These are phyloP conservation scores for Lasioglossum oenotherae DNA, from an alignment of 2,888 invertebrate genomes.

Conservation along the genomic window DNA sequence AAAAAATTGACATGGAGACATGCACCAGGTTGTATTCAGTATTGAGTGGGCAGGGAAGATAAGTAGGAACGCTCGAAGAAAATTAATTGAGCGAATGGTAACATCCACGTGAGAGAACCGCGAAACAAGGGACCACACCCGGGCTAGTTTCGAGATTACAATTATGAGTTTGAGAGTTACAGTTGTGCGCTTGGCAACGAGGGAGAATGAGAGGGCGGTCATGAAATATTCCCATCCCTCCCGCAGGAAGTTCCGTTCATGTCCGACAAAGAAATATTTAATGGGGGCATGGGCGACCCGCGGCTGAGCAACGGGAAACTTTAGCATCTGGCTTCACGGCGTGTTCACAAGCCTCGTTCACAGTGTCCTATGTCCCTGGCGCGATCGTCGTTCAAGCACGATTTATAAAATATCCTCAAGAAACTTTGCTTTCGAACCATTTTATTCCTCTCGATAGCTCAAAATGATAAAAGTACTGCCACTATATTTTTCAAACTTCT, in stretches of 20 bases:
- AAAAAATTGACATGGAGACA: not conserved
- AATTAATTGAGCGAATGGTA: not conserved
- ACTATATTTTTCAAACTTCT: not conserved
- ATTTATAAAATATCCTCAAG: not conserved
- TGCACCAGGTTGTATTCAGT: not conserved
- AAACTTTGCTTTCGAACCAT: not conserved
- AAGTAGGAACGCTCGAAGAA: not conserved
- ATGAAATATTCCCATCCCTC: slow-evolving; percentile 60
- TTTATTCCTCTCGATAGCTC: not conserved
- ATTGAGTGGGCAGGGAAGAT: not conserved
- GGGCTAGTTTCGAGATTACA: slow-evolving; percentile 30
- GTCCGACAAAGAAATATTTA: slow-evolving; percentile 64
- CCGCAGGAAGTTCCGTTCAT: slow-evolving; percentile 49
- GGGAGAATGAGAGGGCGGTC: slow-evolving; percentile 26
- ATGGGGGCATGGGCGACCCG: slow-evolving; percentile 36
- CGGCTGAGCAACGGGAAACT: slow-evolving; percentile 55
- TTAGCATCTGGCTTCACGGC: slow-evolving; percentile 37
- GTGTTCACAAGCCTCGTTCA: not conserved
- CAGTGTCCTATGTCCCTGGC: slow-evolving; percentile 3
- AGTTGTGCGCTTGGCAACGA: slow-evolving; percentile 26
- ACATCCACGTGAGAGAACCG: not conserved
- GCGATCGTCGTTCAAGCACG: not conserved
- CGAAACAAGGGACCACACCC: not conserved
- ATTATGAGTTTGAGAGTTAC: slow-evolving; percentile 35
- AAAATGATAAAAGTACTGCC: not conserved